Evolutionary conservation across 1,140 invertebrate genomes (phyloP).

Genomic region (Drosophila ambigua): DNA sequence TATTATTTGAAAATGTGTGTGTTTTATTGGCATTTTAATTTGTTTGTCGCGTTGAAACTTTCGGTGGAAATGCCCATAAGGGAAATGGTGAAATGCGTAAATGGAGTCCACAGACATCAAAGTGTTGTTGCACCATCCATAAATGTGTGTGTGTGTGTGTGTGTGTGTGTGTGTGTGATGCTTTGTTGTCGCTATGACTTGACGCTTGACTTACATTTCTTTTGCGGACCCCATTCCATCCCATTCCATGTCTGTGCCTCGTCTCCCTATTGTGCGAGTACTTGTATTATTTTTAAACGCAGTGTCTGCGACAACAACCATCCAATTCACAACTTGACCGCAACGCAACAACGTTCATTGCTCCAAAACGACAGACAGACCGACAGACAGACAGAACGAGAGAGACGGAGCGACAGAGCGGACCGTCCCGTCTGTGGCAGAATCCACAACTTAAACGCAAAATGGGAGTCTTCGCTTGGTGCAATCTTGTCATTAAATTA

Average conservation of each 20-base stretch:
- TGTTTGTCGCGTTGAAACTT: no score
- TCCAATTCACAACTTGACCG: slow-evolving; percentile 70
- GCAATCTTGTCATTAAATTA: slow-evolving; percentile 79
- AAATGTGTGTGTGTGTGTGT: neutral
- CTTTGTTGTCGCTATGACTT: slow-evolving; percentile 35
- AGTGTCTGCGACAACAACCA: slow-evolving; percentile 62
- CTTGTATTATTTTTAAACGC: slow-evolving; percentile 73
- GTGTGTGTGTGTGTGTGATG: slow-evolving; percentile 13
- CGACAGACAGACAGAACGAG: slow-evolving; percentile 26
- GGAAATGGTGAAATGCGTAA: no score
- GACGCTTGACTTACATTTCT: slow-evolving; percentile 78
- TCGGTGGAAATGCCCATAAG: no score
- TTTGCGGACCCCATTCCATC: slow-evolving; percentile 5
- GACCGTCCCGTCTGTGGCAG: neutral
- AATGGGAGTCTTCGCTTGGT: slow-evolving; percentile 36
- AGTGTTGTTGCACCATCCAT: slow-evolving; percentile 4
- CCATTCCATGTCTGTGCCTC: slow-evolving; percentile 17
- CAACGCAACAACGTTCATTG: slow-evolving; percentile 67
- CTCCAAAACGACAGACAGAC: slow-evolving; percentile 34
- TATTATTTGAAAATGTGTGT: no score
- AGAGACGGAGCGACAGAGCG: slow-evolving; percentile 3
- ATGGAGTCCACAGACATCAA: no score
- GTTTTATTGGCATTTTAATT: no score
- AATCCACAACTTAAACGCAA: slow-evolving; percentile 19
- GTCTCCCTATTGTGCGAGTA: slow-evolving; percentile 3